Evolutionary conservation across 1,140 invertebrate genomes (phyloP).

Genomic region (Neodiprion virginianus): DNA sequence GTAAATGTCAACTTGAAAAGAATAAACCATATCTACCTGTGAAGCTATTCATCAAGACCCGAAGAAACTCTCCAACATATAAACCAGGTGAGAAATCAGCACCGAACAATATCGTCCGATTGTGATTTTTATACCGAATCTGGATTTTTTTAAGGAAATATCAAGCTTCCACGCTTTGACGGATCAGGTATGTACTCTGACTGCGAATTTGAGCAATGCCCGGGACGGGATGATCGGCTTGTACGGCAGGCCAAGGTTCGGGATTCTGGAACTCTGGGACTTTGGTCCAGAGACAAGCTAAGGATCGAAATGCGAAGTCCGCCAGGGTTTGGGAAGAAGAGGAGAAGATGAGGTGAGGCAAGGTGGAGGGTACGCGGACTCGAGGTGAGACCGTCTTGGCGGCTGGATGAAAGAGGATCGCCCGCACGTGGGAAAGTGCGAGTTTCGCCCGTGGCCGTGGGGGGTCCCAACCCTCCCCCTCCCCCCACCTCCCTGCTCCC

Average conservation of each 20-base stretch:
- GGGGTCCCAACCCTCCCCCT: slow-evolving; percentile 50
- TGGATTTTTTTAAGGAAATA: too few relatives aligned
- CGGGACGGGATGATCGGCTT: neutral
- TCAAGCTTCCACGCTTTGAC: neutral
- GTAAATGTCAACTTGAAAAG: too few relatives aligned
- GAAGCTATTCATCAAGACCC: too few relatives aligned
- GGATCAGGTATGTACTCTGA: neutral
- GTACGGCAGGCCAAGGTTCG: too few relatives aligned
- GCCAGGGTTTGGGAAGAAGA: neutral
- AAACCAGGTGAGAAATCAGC: too few relatives aligned
- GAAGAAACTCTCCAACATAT: too few relatives aligned
- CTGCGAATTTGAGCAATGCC: neutral
- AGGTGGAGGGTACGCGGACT: slow-evolving; percentile 41
- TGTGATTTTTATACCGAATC: too few relatives aligned
- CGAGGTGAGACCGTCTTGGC: slow-evolving; percentile 45
- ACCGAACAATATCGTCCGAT: too few relatives aligned
- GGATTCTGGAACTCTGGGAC: too few relatives aligned
- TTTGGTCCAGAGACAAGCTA: too few relatives aligned
- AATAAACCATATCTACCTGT: too few relatives aligned
- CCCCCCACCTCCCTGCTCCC: slow-evolving; percentile 30
- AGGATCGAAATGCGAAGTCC: neutral
- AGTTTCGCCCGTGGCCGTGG: slow-evolving; percentile 58
- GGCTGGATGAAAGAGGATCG: slow-evolving; percentile 60
- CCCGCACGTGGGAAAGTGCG: slow-evolving; percentile 62
- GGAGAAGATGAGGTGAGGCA: neutral